These are phyloP conservation scores for Notospermus geniculatus DNA, from an alignment of 1,140 invertebrate genomes.

Conservation along the genomic window DNA sequence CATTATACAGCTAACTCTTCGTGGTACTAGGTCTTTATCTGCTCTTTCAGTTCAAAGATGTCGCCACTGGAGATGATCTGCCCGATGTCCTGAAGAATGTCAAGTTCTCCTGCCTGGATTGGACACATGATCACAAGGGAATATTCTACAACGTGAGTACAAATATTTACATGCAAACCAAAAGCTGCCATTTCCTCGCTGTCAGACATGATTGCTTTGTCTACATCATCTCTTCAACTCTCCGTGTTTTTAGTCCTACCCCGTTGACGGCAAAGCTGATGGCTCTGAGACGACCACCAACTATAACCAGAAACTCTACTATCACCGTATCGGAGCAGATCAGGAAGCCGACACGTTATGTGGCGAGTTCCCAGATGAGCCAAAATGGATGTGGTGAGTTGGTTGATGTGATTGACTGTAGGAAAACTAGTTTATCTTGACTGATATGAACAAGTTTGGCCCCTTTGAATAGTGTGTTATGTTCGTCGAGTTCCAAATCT, in stretches of 20 bases:
- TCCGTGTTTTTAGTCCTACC: slow-evolving; percentile 62
- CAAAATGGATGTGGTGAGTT: slow-evolving; percentile 86
- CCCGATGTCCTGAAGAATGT: slow-evolving; percentile 85
- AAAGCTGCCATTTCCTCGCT: too few species aligned
- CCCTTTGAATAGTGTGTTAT: too few species aligned
- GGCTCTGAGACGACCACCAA: slow-evolving; percentile 86
- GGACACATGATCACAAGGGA: slow-evolving; percentile 93
- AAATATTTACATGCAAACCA: too few species aligned
- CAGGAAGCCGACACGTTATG: slow-evolving; percentile 87
- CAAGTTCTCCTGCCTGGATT: slow-evolving; percentile 86
- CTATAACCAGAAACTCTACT: slow-evolving; percentile 90
- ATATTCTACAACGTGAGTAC: slow-evolving; percentile 85
- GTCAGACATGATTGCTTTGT: too few species aligned
- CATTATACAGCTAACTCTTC: too few species aligned
- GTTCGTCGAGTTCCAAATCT: too few species aligned
- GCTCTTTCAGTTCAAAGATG: slow-evolving; percentile 58
- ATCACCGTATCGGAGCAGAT: slow-evolving; percentile 82
- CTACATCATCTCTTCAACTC: too few species aligned
- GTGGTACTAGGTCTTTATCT: neutral
- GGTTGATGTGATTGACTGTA: too few species aligned
- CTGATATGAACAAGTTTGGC: too few species aligned
- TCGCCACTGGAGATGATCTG: slow-evolving; percentile 71
- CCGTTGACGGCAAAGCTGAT: slow-evolving; percentile 77
- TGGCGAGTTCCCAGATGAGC: slow-evolving; percentile 88
- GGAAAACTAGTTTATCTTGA: too few species aligned